A percentile compares a stretch with the other conserved stretches of the same genome.
Conservation (phyloP, 2,797 vertebrate species). For the Momotus momota region DNA sequence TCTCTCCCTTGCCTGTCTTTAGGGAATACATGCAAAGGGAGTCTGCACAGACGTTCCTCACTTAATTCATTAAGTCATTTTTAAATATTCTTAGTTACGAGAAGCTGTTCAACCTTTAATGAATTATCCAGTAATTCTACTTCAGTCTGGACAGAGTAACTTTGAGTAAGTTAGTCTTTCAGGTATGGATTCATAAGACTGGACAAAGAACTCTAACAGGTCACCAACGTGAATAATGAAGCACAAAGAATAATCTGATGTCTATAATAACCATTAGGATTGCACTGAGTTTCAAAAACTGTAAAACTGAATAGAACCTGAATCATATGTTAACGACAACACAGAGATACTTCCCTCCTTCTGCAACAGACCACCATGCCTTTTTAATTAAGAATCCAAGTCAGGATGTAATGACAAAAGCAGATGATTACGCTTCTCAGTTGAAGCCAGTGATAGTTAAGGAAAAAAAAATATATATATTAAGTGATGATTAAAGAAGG, state of each 20-base stretch:
- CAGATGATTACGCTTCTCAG: not conserved
- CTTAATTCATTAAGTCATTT: not conserved
- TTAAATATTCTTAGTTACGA: not conserved
- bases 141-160: not conserved
- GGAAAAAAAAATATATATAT: not conserved
- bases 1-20: not conserved
- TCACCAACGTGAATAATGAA: not conserved
- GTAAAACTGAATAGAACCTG: not conserved
- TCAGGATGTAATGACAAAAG: not conserved
- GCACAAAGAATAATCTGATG: not conserved
- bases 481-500: not conserved
- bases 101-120: not conserved
- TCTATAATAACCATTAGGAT: not conserved
- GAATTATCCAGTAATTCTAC: not conserved
- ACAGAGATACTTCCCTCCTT: not conserved
- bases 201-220: not conserved
- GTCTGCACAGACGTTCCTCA: not conserved
- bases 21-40: not conserved
- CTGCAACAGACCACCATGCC: not conserved
- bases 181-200: not conserved
- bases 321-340: not conserved
- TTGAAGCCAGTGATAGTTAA: not conserved
- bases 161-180: not conserved
- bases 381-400: not conserved
- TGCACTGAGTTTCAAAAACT: too few species aligned